Percentiles rank a stretch among this genome's conserved stretches.
These are phyloP conservation scores for Nomada goodeniana DNA, from an alignment of 2,888 invertebrate genomes.

Conservation along the genomic window DNA sequence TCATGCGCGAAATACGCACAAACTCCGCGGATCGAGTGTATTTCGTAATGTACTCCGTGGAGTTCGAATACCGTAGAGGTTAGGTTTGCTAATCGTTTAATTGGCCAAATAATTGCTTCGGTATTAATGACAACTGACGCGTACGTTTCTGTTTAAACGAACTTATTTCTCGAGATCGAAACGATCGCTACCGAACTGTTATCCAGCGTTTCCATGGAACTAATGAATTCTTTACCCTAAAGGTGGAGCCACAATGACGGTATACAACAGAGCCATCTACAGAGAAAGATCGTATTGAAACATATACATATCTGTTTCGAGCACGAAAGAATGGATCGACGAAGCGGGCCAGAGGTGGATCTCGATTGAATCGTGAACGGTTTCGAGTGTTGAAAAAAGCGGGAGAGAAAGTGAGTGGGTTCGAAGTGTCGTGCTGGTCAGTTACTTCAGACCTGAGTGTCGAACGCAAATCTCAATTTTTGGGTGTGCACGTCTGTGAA, in stretches of 20 bases:
- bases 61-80: slow-evolving; percentile 5
- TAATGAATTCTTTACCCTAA: slow-evolving; percentile 38
- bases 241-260: slow-evolving; percentile 50
- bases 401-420: slow-evolving; percentile 44
- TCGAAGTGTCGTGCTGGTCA: slow-evolving; percentile 37
- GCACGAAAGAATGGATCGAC: slow-evolving; percentile 32
- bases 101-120: background rate
- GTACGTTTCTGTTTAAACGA: slow-evolving; percentile 27
- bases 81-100: slow-evolving; percentile 26
- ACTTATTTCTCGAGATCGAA: background rate
- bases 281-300: slow-evolving; percentile 9
- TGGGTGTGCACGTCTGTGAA: background rate
- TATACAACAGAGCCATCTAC: slow-evolving; percentile 7
- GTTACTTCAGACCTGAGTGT: slow-evolving; percentile 11
- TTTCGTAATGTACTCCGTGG: slow-evolving; percentile 4
- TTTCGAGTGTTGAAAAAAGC: slow-evolving; percentile 40
- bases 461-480: slow-evolving; percentile 25
- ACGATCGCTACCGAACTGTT: slow-evolving; percentile 32
- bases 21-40: background rate
- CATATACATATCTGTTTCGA: slow-evolving; percentile 15
- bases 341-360: slow-evolving; percentile 44
- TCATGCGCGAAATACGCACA: slow-evolving; percentile 46
- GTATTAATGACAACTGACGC: background rate
- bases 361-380: slow-evolving; percentile 33
- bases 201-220: slow-evolving; percentile 54